Conservation (phyloP, 2,113 vertebrate species). For the Pygoscelis antarcticus region DNA sequence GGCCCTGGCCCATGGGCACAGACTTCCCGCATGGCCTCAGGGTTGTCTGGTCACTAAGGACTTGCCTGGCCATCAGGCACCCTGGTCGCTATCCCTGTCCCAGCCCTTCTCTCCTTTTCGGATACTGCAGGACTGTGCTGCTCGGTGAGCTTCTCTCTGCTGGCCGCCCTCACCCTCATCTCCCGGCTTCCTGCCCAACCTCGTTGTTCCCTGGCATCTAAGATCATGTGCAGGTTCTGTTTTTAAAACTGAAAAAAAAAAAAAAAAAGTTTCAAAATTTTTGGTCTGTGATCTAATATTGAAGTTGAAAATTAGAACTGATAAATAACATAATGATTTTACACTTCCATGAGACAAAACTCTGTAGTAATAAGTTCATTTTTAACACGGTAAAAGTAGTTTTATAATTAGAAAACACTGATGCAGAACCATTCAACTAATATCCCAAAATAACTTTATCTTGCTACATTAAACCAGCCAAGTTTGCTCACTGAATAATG, state of each 20-base stretch:
- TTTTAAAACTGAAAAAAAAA: not conserved
- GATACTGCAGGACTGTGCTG: not conserved
- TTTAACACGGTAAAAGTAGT: not conserved
- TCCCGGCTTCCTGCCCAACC: not conserved
- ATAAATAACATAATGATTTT: not conserved
- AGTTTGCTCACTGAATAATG: not conserved
- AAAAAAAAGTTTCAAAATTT: not conserved
- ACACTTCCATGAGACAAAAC: not conserved
- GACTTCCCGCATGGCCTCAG: accelerated
- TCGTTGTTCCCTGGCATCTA: not conserved
- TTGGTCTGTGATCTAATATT: not conserved
- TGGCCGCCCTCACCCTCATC: not conserved
- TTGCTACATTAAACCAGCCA: not conserved
- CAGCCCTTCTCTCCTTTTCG: not conserved
- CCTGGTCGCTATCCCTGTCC: accelerated
- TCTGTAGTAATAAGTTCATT: not conserved
- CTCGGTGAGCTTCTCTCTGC: not conserved
- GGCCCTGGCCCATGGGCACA: accelerated
- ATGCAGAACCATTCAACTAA: not conserved
- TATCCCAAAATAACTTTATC: not conserved
- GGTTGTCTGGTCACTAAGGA: not conserved
- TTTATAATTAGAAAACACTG: conserved; percentile 19
- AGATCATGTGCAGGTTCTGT: not conserved
- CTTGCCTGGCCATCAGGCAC: not conserved
- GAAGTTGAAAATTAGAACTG: not conserved